These are phyloP conservation scores for Scaptomyza reducta DNA, from an alignment of 2,888 invertebrate species.

Conservation along the genomic window DNA sequence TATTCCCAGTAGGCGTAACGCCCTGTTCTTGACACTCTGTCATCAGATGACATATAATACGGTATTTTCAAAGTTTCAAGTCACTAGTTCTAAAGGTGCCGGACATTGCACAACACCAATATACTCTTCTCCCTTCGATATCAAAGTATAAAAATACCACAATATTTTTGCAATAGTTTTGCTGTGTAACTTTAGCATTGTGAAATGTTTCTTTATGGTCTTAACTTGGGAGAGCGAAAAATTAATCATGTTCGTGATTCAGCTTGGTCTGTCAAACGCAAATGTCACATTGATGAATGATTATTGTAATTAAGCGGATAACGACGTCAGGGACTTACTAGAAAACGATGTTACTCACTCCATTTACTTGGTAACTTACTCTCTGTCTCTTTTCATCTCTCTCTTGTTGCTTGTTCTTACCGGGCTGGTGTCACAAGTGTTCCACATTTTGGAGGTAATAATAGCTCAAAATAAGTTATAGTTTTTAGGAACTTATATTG, in stretches of 20 bases:
- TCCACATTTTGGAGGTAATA: background rate
- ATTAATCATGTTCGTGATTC: slow-evolving; percentile 75
- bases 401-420: background rate
- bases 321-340: slow-evolving; percentile 58
- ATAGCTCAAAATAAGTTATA: background rate
- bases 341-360: slow-evolving; percentile 17
- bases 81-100: too few species aligned
- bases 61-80: too few species aligned
- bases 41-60: too few species aligned
- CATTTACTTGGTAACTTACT: background rate
- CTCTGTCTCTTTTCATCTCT: background rate
- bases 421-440: slow-evolving; percentile 3
- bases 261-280: slow-evolving; percentile 75
- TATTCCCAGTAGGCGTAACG: too few species aligned
- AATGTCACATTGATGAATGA: slow-evolving; percentile 81
- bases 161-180: slow-evolving; percentile 22
- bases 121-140: too few species aligned
- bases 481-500: too few species aligned
- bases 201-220: slow-evolving; percentile 8
- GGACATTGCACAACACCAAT: too few species aligned
- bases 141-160: too few species aligned
- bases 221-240: slow-evolving; percentile 31
- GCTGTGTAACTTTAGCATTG: slow-evolving; percentile 35
- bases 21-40: too few species aligned
- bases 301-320: slow-evolving; percentile 78